Base-by-base conservation (phyloP, 2,113 vertebrate genomes). In the Malaclemys terrapin region DNA sequence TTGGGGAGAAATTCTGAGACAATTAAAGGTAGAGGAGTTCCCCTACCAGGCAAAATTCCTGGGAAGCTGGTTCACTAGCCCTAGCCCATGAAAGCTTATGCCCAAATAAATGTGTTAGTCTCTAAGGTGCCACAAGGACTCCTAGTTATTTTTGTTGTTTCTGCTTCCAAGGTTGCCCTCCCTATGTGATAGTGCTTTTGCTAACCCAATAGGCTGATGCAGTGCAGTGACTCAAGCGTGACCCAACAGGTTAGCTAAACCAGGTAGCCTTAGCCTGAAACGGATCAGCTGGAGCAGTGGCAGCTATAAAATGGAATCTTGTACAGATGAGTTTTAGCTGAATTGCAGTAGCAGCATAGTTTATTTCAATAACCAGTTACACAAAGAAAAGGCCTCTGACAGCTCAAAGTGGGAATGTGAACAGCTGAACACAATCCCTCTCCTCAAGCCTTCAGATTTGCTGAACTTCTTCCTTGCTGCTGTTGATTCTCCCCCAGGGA, bases 1-100 rank as follows among this genome's bases (percentile, higher is more conserved):
- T 79, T 84, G 47, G 72, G 78, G 65, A 90, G 54, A 84, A 89
- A 88, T 52, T 4, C 75, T 5, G 52, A 90, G 47, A 35, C 31
- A 76, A 14, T 19, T 85, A 89, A 82, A 85, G 83, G 85, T 35
- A 76, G 69, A 95, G 42, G 87, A 95, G 69, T 76, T 76, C 25
- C 75, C 42, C 75, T 49, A 54, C 13, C n/a, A 31, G 47, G 69
- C 50, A 84, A 89, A 76, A 49, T 81, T 92, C 62, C 62, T 56
- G 1, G 52, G 83, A 87, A 94, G 85, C 79, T 86, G 54, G 52
- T 78, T 56, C 42, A 85, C 31, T 85, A 25, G 75, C 54, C 56
- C 24, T 94, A 50, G 50, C 14, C 50, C 50, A 50, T 2, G 50
- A 50, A 50, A 50, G 13, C 14, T 16, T 50, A 50, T 50, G 50